Evolutionary conservation across 1,140 invertebrate species (phyloP).

Genomic region (Leptinotarsa defecta): DNA sequence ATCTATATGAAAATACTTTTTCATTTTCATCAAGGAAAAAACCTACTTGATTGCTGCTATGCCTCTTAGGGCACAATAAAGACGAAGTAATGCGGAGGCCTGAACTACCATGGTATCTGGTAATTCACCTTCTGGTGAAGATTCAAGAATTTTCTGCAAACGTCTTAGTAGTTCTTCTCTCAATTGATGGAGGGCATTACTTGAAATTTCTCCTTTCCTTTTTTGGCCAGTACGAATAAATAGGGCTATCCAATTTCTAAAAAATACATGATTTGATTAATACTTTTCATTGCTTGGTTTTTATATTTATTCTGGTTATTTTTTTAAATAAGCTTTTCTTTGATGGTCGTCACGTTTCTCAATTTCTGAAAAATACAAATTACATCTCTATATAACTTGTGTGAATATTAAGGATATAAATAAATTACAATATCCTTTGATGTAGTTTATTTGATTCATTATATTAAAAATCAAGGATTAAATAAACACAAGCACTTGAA

Average conservation of each 20-base stretch:
- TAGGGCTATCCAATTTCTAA: constrained; percentile 83
- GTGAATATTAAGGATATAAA: too few species aligned
- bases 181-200: constrained; percentile 72
- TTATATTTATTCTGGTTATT: too few species aligned
- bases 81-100: constrained; percentile 77
- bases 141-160: constrained; percentile 65
- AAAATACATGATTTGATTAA: constrained; percentile 13
- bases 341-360: too few species aligned
- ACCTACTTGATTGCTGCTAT: constrained; percentile 87
- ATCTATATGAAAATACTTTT: background rate
- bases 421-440: too few species aligned
- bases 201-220: constrained; percentile 75
- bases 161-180: constrained; percentile 79
- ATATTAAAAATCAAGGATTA: too few species aligned
- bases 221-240: constrained; percentile 92
- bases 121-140: constrained; percentile 62
- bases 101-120: constrained; percentile 75
- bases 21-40: background rate
- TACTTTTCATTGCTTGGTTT: too few species aligned
- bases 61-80: constrained; percentile 91
- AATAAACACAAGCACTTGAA: too few species aligned
- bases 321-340: too few species aligned
- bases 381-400: too few species aligned
- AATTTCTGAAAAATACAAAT: too few species aligned
- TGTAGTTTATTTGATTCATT: too few species aligned